phyloP scores from a whole-genome alignment of 2,113 vertebrate species.

The Corvus moneduloides region DNA sequence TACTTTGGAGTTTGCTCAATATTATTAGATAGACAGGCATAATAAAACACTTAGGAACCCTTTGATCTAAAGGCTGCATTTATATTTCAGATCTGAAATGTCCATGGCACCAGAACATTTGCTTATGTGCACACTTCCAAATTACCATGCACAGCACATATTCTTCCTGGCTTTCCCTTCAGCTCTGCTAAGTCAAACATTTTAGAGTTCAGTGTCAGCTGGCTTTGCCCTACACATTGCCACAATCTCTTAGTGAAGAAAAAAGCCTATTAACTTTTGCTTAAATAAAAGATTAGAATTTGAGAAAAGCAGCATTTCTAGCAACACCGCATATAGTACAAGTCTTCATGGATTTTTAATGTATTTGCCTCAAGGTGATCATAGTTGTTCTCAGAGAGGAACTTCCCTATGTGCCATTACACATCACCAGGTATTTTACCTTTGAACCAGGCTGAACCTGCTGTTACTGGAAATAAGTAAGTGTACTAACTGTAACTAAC shows the following conservation, averaged over 20 bases:
- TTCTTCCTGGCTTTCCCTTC: neutral
- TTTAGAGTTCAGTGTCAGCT: neutral
- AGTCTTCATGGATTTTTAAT: neutral
- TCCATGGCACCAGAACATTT: neutral
- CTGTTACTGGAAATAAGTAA: neutral
- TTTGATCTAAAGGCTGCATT: neutral
- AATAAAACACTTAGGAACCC: slow-evolving; percentile 25
- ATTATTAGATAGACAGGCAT: neutral
- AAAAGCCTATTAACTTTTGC: neutral
- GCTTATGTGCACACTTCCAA: neutral
- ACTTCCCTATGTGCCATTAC: neutral
- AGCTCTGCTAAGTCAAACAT: neutral
- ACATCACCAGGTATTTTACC: neutral
- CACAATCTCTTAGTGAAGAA: neutral
- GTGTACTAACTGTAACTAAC: neutral
- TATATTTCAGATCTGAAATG: neutral
- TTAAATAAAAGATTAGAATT: neutral
- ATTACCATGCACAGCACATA: neutral
- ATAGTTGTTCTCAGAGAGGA: neutral
- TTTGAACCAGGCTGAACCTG: slow-evolving; percentile 1
- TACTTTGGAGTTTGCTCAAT: slow-evolving; percentile 57
- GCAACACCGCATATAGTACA: neutral
- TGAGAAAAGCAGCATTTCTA: neutral
- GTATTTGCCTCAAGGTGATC: neutral
- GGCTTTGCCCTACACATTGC: neutral